A percentile compares a stretch with the other conserved stretches of the same genome.
Conservation (phyloP, 2,113 vertebrate species). For the Cinclus mexicanus region DNA sequence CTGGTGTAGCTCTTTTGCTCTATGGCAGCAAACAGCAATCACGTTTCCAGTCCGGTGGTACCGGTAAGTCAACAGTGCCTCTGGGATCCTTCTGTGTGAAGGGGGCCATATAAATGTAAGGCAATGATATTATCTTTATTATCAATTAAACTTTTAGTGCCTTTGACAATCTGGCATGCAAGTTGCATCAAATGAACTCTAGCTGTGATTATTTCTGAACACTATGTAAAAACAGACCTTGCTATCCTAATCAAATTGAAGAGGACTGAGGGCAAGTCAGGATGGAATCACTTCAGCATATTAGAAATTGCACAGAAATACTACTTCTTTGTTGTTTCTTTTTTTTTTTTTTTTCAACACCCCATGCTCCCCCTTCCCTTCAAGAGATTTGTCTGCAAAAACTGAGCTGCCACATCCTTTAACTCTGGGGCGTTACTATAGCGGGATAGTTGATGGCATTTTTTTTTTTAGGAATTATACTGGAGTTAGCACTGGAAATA, state of each 20-base stretch:
- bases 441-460: not conserved
- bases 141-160: slow-evolving; percentile 77
- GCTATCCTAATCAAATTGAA: slow-evolving; percentile 44
- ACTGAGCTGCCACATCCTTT: not conserved
- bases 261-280: not conserved
- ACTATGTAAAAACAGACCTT: slow-evolving; percentile 20
- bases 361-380: no score
- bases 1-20: not conserved
- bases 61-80: slow-evolving; percentile 42
- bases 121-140: slow-evolving; percentile 57
- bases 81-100: slow-evolving; percentile 54
- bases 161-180: slow-evolving; percentile 61
- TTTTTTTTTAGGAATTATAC: not conserved
- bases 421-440: not conserved
- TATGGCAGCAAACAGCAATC: not conserved
- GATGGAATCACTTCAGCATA: not conserved
- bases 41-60: not conserved
- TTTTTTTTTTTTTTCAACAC: not conserved
- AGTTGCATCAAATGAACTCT: slow-evolving; percentile 49
- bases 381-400: not conserved
- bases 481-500: not conserved
- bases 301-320: not conserved
- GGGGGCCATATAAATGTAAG: slow-evolving; percentile 35
- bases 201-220: slow-evolving; percentile 65
- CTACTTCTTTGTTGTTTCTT: not conserved